Conservation (phyloP, 2,888 invertebrate species). For the Allophyes oxyacanthae region DNA sequence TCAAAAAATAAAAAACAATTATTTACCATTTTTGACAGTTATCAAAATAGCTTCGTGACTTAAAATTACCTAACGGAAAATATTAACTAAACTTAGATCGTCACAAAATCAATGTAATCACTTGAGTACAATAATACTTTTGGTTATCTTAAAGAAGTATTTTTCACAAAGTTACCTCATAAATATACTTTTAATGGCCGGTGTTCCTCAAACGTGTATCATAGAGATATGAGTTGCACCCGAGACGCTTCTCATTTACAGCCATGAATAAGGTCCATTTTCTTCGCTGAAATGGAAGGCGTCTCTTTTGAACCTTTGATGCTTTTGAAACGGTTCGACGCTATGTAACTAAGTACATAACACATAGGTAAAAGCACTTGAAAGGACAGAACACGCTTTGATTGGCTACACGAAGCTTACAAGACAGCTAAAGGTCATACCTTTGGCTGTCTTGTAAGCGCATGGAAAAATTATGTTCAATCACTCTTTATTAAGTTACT, state of each 20-base stretch:
- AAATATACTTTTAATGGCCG: slow-evolving; percentile 12
- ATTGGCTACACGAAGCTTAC: slow-evolving; percentile 28
- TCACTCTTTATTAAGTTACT: background rate
- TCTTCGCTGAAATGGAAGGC: slow-evolving; percentile 73
- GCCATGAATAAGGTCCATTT: slow-evolving; percentile 80
- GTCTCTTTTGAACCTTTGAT: slow-evolving; percentile 79
- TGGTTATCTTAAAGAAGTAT: too few species aligned
- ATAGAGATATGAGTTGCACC: slow-evolving; percentile 35
- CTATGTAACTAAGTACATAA: slow-evolving; percentile 42
- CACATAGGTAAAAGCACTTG: slow-evolving; percentile 38
- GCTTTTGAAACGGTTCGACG: slow-evolving; percentile 60
- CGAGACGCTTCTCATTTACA: slow-evolving; percentile 77
- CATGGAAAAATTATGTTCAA: slow-evolving; percentile 3
- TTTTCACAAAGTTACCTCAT: slow-evolving; percentile 16
- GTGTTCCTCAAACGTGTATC: slow-evolving; percentile 30
- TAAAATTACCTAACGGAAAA: too few species aligned
- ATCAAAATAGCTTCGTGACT: too few species aligned
- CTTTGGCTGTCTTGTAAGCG: slow-evolving; percentile 25
- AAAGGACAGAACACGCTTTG: slow-evolving; percentile 27
- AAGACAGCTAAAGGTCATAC: too few species aligned
- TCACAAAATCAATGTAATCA: too few species aligned
- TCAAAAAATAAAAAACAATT: too few species aligned
- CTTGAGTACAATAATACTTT: too few species aligned
- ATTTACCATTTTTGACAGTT: too few species aligned
- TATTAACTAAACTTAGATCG: too few species aligned